phyloP scores from a whole-genome alignment of 2,113 vertebrate species.

The Cyprinodon variegatus region DNA sequence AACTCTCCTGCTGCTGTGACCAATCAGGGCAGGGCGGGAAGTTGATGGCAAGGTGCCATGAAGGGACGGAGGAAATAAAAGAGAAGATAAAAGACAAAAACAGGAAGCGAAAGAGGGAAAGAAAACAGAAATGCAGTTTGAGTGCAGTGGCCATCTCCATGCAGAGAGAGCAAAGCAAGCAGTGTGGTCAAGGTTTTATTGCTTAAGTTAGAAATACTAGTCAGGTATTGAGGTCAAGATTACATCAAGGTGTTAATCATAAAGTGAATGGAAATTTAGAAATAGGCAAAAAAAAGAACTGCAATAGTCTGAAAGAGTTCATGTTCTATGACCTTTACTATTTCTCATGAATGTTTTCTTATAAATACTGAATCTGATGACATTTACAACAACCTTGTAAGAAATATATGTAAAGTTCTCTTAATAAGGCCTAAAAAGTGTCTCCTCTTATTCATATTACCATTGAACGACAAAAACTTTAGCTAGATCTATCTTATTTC shows the following conservation, averaged over 20 bases:
- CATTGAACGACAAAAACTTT: background rate
- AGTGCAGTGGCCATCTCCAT: constrained; percentile 37
- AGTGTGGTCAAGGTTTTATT: constrained; percentile 27
- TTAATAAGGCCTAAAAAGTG: background rate
- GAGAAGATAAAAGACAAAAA: constrained; percentile 66
- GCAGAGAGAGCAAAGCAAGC: constrained; percentile 54
- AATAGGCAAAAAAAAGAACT: constrained; percentile 20
- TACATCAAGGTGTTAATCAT: constrained; percentile 28
- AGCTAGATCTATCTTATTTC: background rate
- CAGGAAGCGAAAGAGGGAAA: background rate
- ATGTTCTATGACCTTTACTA: constrained; percentile 1
- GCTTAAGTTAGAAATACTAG: constrained; percentile 21
- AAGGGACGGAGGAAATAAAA: constrained; percentile 38
- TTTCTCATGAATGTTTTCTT: constrained; percentile 1
- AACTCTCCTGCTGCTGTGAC: constrained; percentile 89
- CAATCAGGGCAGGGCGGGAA: constrained; percentile 44
- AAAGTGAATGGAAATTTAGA: constrained; percentile 40
- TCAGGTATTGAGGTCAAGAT: constrained; percentile 20
- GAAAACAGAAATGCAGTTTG: constrained; percentile 58
- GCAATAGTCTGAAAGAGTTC: background rate
- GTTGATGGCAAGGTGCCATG: constrained; percentile 30
- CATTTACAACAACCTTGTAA: background rate
- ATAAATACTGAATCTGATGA: background rate
- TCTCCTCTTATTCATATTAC: background rate
- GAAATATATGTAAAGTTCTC: background rate